Evolutionary conservation across 1,140 invertebrate genomes (phyloP), one percentile per base, ranked within the genome.

Genomic region (Sinella curviseta): DNA sequence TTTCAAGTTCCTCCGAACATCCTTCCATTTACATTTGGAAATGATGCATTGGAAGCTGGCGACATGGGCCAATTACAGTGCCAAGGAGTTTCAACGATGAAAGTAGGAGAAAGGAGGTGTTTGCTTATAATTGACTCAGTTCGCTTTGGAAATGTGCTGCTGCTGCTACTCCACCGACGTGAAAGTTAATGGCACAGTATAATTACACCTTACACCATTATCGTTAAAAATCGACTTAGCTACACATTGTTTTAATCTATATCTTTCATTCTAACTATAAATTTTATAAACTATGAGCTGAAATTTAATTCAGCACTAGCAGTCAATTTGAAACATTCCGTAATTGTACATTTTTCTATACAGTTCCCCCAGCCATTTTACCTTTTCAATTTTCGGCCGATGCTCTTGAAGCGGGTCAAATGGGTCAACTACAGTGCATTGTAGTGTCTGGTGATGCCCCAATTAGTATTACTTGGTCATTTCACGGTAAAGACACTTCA

Each of bases 381-480:
- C 84, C 84, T 1, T 85, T 85, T 33, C 28, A 24, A 34, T 84
- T 84, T 74, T 81, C 77, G 16, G 20, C 14, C 0, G 79, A 77
- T 12, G n/a, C 79, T 39, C 80, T 88, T 31, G 83, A 86, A 73
- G 84, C 87, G 28, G 89, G 88, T 8, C 85, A 87, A 83, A 85
- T 86, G 67, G 88, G 86, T 55, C 87, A 88, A 81, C 79, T 93
- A 54, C 90, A 91, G 20, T 97, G 95, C 87, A 91, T 92, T n/a
- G 92, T 97, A 3, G 91, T 91, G 82, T 95, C 95, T 86, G 94
- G 94, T 36, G 94, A 96, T 86, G 88, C 92, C 77, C 94, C 94
- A 0, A 88, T 96, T 76, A 91, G 91, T 74, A 93, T 95, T 81
- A 87, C 88, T 54, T 95, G 94, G 94, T 89, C 91, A 73, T 93